Conservation (phyloP, 2,888 invertebrate species). For the Allolobophora icterica region DNA sequence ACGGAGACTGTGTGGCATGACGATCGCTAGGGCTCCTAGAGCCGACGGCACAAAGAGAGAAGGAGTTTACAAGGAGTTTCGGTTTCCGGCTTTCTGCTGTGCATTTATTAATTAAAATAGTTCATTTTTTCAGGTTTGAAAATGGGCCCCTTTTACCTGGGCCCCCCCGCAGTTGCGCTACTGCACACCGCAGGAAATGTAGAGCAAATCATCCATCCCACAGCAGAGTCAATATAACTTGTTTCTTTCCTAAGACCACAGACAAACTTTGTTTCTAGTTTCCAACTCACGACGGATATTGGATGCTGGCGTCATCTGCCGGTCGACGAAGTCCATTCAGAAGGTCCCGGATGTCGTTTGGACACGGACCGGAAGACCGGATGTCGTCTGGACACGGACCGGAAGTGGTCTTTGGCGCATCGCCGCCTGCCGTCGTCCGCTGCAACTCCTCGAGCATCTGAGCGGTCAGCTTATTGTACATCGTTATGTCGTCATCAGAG, state of each 20-base stretch:
- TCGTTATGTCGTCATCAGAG: not conserved
- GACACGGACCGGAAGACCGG: no score
- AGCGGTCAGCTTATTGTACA: conserved; percentile 18
- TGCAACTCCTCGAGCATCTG: not conserved
- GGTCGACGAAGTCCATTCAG: not conserved
- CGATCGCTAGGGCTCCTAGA: no score
- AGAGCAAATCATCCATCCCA: not conserved
- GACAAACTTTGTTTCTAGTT: not conserved
- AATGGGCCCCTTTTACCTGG: no score
- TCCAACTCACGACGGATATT: conserved; percentile 22
- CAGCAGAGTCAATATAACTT: not conserved
- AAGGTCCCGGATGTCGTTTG: conserved; percentile 26
- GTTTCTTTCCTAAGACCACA: not conserved
- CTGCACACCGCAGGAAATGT: conserved; percentile 17
- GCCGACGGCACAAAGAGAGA: no score
- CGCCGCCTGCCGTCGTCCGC: not conserved
- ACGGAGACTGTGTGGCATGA: no score
- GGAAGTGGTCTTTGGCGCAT: not conserved
- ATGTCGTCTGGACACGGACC: conserved; percentile 28
- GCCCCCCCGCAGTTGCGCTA: no score
- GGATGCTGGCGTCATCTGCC: not conserved
- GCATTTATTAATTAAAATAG: no score
- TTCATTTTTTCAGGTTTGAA: no score
- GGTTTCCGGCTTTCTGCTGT: no score
- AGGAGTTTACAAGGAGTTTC: no score